Percentiles rank a stretch among this genome's conserved stretches.
phyloP scores from a whole-genome alignment of 2,113 vertebrate species.

The Bucco capensis region DNA sequence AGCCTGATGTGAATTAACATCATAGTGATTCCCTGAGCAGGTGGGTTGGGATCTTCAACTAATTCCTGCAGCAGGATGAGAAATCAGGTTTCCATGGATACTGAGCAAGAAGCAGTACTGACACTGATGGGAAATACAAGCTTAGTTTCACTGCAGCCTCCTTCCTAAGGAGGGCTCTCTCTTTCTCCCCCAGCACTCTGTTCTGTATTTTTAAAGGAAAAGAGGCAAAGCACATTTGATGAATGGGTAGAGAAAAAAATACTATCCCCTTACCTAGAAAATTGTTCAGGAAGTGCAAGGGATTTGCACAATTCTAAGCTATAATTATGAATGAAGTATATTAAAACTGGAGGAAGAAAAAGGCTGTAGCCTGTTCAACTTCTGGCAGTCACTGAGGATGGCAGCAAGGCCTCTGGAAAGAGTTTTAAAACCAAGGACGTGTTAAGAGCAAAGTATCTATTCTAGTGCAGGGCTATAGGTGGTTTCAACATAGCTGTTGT shows the following conservation, averaged over 20 bases:
- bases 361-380: neutral
- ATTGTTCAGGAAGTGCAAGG: neutral
- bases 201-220: neutral
- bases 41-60: slow-evolving; percentile 10
- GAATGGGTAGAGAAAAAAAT: neutral
- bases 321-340: neutral
- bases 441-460: neutral
- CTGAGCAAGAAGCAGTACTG: slow-evolving; percentile 21
- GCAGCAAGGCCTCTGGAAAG: neutral
- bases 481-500: neutral
- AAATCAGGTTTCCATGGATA: slow-evolving; percentile 66
- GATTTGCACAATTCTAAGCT: neutral
- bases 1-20: neutral
- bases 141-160: neutral
- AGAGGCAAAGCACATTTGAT: neutral
- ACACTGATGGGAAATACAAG: neutral
- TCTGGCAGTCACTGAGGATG: neutral
- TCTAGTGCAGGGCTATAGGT: neutral
- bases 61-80: slow-evolving; percentile 41
- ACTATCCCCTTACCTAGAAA: neutral
- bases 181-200: neutral
- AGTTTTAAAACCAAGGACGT: neutral
- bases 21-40: neutral
- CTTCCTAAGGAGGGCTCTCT: neutral
- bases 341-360: neutral